Conservation (phyloP, 2,888 invertebrate genomes). For the Drosophila rellima region DNA sequence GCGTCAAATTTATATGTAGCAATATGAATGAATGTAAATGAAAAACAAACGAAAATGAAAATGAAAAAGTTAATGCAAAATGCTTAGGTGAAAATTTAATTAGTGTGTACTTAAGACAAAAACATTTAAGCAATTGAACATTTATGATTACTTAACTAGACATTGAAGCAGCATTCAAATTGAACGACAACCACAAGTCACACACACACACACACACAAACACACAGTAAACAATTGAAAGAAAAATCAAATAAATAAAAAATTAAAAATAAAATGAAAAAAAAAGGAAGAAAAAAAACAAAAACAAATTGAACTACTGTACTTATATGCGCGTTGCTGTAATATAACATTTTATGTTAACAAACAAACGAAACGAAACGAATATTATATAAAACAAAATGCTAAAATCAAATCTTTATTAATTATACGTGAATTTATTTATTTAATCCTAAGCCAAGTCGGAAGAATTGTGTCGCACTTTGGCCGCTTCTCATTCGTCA, state of each 20-base stretch:
- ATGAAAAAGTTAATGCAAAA: slow-evolving; percentile 73
- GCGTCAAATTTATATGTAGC: slow-evolving; percentile 73
- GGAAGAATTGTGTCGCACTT: slow-evolving; percentile 1
- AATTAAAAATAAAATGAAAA: slow-evolving; percentile 28
- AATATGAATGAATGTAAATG: slow-evolving; percentile 76
- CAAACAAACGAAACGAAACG: slow-evolving; percentile 34
- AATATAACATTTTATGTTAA: slow-evolving; percentile 72
- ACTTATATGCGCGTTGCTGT: slow-evolving; percentile 79
- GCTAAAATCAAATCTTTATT: slow-evolving; percentile 35
- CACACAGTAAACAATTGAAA: slow-evolving; percentile 23
- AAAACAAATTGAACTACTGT: slow-evolving; percentile 67
- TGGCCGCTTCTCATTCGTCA: slow-evolving; percentile 67
- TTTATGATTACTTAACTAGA: slow-evolving; percentile 71
- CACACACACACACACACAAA: slow-evolving; percentile 26
- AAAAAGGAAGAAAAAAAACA: slow-evolving; percentile 18
- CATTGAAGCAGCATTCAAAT: slow-evolving; percentile 58
- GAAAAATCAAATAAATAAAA: slow-evolving; percentile 24
- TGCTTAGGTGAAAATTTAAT: slow-evolving; percentile 81
- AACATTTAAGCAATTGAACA: slow-evolving; percentile 70
- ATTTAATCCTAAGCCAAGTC: slow-evolving; percentile 53
- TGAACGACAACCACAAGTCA: slow-evolving; percentile 47
- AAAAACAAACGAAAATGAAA: slow-evolving; percentile 35
- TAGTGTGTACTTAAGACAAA: slow-evolving; percentile 77
- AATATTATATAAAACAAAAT: slow-evolving; percentile 39
- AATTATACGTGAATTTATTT: slow-evolving; percentile 60